Evolutionary conservation across 1,140 invertebrate genomes (phyloP).

Genomic region (Listronotus bonariensis): DNA sequence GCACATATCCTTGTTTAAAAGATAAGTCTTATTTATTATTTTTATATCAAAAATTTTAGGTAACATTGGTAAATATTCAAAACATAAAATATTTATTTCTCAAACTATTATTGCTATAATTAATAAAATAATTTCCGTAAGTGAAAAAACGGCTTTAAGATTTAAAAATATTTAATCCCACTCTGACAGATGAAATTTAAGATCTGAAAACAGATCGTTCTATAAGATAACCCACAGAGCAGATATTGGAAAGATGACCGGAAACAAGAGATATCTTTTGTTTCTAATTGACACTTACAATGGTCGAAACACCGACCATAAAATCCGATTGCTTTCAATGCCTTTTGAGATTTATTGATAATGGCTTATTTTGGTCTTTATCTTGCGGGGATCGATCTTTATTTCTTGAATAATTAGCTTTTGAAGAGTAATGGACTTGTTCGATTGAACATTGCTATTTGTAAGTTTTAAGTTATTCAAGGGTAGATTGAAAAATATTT

Average conservation of each 20-base stretch:
- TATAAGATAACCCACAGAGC: constrained; percentile 15
- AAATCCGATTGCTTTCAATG: constrained; percentile 16
- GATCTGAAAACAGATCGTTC: constrained; percentile 8
- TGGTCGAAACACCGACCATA: constrained; percentile 28
- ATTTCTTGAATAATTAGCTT: constrained; percentile 29
- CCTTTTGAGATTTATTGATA: constrained; percentile 24
- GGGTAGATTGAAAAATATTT: background rate
- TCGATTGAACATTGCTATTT: constrained; percentile 1
- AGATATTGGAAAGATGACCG: constrained; percentile 33
- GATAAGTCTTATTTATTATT: too few species aligned
- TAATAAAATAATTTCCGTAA: too few species aligned
- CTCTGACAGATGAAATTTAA: constrained; percentile 11
- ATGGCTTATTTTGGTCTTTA: constrained; percentile 21
- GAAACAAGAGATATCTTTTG: constrained; percentile 27
- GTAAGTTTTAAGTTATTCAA: background rate
- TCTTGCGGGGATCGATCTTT: constrained; percentile 25
- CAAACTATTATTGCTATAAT: too few species aligned
- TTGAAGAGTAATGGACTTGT: constrained; percentile 8
- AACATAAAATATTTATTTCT: too few species aligned
- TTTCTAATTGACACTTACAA: constrained; percentile 32
- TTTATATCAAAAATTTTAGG: too few species aligned
- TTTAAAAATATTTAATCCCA: constrained; percentile 7
- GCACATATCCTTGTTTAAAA: too few species aligned
- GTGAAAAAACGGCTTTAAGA: too few species aligned
- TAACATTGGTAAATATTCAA: too few species aligned